Evolutionary conservation across 2,797 vertebrate genomes (phyloP), one percentile per base, ranked within the genome.

Genomic region (Monodelphis domestica): DNA sequence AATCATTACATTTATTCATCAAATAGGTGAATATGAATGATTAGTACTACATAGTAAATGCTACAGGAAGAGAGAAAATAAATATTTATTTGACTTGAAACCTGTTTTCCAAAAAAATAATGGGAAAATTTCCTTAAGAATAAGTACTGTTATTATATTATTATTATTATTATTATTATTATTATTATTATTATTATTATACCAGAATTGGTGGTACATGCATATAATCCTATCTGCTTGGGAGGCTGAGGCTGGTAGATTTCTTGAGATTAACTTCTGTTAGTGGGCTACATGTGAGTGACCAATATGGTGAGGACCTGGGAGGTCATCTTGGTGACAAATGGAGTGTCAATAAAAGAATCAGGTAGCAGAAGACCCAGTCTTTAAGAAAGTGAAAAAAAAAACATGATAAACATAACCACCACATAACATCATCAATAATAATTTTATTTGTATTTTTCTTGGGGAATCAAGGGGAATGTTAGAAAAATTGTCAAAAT

Each of bases 81-180:
- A 51, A 1, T 53, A 54, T 87, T 63, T 90, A 14, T 63, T 30
- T 70, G 88, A 91, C n/a, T 93, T 90, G 88, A 53, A 59, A 29
- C 10, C 63, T 45, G 63, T 87, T 63, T 54, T 95, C 93, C 87
- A 90, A 96, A 88, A 63, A 94, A 88, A 53, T 59, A n/a, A 63
- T 70, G 50, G 53, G 29, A 91, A 93, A 94, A 54, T 3, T 30
- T 90, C n/a, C 26, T 94, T 90, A 92, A 89, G 53, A 91, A 59
- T 88, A 17, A 87, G 28, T 91, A n/a, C n/a, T n/a, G n/a, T n/a
- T n/a, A n/a, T n/a, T n/a, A n/a, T n/a, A n/a, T n/a, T n/a, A n/a
- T n/a, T n/a, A n/a, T n/a, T n/a, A n/a, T n/a, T n/a, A n/a, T 88
- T n/a, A n/a, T 70, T n/a, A n/a, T n/a, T n/a, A n/a, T n/a, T n/a